Conservation (phyloP, 2,113 vertebrate species). For the Gorsachius goisagi region DNA sequence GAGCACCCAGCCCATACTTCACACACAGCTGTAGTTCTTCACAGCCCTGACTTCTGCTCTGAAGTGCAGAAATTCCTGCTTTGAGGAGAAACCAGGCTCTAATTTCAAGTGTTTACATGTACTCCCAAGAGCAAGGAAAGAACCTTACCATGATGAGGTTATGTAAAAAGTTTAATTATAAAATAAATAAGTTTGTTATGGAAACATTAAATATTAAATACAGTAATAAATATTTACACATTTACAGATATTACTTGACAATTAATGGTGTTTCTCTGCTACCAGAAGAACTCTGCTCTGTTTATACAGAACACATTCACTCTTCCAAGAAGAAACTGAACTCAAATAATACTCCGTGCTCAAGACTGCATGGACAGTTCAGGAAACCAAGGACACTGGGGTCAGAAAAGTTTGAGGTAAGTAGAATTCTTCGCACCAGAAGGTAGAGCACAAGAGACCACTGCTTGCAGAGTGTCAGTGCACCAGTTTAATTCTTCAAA, state of each 20-base stretch:
- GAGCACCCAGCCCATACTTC: neutral
- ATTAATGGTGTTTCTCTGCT: constrained; percentile 43
- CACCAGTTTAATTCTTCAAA: neutral
- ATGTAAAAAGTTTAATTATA: constrained; percentile 78
- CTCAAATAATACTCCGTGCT: constrained; percentile 9
- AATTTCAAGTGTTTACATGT: constrained; percentile 4
- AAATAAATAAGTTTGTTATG: constrained; percentile 76
- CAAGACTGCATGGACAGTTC: neutral
- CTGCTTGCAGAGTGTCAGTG: neutral
- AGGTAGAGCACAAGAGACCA: neutral
- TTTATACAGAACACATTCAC: constrained; percentile 22
- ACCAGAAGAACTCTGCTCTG: constrained; percentile 34
- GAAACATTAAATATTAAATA: constrained; percentile 81
- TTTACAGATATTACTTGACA: constrained; percentile 67
- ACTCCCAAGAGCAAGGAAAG: neutral
- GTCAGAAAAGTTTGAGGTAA: constrained; percentile 28
- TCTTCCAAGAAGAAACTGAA: constrained; percentile 45
- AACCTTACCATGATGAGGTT: constrained; percentile 7
- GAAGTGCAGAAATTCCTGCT: neutral
- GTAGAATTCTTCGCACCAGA: neutral
- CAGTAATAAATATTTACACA: constrained; percentile 75
- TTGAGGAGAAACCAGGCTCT: constrained; percentile 19
- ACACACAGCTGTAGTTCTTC: neutral
- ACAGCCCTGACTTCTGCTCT: neutral
- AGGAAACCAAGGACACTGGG: neutral